phyloP scores from a whole-genome alignment of 2,113 vertebrate species.

The Sorex araneus region DNA sequence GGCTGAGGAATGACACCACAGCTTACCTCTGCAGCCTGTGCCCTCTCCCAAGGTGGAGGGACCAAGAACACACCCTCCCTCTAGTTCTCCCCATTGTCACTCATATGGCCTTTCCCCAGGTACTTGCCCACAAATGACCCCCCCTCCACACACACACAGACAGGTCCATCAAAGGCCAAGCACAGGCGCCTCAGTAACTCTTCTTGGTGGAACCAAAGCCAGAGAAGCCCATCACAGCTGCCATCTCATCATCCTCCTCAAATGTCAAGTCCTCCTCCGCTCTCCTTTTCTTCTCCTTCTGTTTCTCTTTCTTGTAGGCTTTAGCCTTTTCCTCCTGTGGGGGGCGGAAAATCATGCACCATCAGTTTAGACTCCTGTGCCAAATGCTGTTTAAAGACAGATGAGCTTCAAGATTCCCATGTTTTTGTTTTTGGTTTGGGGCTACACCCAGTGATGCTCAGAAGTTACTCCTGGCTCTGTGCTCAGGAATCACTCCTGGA shows the following conservation, averaged over 20 bases:
- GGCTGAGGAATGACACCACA: slow-evolving; percentile 78
- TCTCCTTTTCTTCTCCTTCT: slow-evolving; percentile 96
- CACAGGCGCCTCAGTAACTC: slow-evolving; percentile 91
- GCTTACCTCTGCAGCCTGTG: slow-evolving; percentile 74
- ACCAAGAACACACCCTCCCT: slow-evolving; percentile 75
- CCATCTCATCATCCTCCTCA: slow-evolving; percentile 98
- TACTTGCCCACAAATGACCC: slow-evolving; percentile 84
- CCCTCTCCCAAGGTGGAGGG: slow-evolving; percentile 76
- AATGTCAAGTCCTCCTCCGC: slow-evolving; percentile 96
- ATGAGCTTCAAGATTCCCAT: slow-evolving; percentile 43
- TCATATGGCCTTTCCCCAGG: slow-evolving; percentile 82
- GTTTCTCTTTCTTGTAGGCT: slow-evolving; percentile 99
- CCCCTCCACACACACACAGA: slow-evolving; percentile 62
- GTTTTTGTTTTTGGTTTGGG: not conserved
- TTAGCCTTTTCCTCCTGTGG: slow-evolving; percentile 98
- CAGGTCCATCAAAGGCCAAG: slow-evolving; percentile 78
- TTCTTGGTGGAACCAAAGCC: slow-evolving; percentile 98
- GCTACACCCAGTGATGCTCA: no score
- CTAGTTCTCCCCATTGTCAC: slow-evolving; percentile 68
- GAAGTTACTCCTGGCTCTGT: no score
- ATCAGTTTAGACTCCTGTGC: slow-evolving; percentile 69
- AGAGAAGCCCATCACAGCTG: slow-evolving; percentile 99
- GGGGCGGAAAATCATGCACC: slow-evolving; percentile 63
- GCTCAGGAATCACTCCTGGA: no score
- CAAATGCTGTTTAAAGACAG: slow-evolving; percentile 49